phyloP scores from a whole-genome alignment of 2,113 vertebrate species.

The Toxotes jaculatrix region DNA sequence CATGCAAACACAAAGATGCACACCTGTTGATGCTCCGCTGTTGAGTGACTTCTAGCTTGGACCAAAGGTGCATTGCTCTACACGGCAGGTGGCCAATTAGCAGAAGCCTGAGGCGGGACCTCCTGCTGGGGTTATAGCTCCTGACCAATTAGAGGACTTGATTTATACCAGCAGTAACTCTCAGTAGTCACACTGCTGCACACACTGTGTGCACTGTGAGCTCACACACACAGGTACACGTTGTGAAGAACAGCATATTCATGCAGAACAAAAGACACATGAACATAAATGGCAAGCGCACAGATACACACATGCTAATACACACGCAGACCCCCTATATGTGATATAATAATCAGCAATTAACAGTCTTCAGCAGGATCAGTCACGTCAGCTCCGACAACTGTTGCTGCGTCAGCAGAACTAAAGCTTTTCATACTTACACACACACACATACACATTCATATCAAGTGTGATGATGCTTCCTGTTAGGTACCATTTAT shows the following conservation, averaged over 20 bases:
- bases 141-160: constrained; percentile 78
- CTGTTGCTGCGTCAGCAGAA: constrained; percentile 40
- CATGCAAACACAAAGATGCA: constrained; percentile 22
- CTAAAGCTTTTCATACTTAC: neutral
- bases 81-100: constrained; percentile 77
- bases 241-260: constrained; percentile 5
- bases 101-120: constrained; percentile 67
- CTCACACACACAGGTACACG: constrained; percentile 15
- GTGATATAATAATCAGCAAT: constrained; percentile 62
- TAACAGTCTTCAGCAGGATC: constrained; percentile 43
- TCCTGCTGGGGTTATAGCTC: constrained; percentile 71
- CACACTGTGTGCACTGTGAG: constrained; percentile 10
- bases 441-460: too few species aligned
- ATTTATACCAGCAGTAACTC: constrained; percentile 74
- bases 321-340: constrained; percentile 35
- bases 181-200: constrained; percentile 33
- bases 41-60: constrained; percentile 55
- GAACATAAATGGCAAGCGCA: neutral
- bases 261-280: constrained; percentile 23
- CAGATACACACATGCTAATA: constrained; percentile 1
- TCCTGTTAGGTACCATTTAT: neutral
- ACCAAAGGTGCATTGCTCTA: constrained; percentile 39
- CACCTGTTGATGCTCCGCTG: constrained; percentile 68
- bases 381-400: constrained; percentile 35
- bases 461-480: neutral